These are phyloP conservation scores for Watsonalla cultraria DNA, from an alignment of 2,888 invertebrate species.

Conservation along the genomic window DNA sequence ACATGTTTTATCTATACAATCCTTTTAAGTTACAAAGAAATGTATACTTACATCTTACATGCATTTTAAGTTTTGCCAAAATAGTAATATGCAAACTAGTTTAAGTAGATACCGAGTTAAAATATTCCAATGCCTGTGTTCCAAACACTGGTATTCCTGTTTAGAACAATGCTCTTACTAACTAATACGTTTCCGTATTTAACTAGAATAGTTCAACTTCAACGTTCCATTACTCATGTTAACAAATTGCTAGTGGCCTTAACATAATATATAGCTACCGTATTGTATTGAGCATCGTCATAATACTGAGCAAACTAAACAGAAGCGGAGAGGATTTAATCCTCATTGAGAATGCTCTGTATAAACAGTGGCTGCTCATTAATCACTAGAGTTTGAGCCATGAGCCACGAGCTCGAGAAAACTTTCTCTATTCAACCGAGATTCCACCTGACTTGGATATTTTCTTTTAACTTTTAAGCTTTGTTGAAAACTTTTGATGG, in stretches of 20 bases:
- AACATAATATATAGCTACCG: not conserved
- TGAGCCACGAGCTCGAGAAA: conserved; percentile 33
- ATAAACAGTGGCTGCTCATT: conserved; percentile 67
- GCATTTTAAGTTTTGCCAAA: too few relatives aligned
- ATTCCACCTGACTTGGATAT: conserved; percentile 74
- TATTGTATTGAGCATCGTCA: not conserved
- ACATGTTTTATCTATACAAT: too few relatives aligned
- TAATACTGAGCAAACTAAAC: conserved; percentile 5
- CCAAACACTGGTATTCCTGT: too few relatives aligned
- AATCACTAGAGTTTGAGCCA: conserved; percentile 46
- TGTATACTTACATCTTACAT: too few relatives aligned
- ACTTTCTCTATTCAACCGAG: conserved; percentile 69
- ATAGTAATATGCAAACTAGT: too few relatives aligned
- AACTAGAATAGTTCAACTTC: not conserved
- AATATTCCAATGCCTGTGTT: too few relatives aligned
- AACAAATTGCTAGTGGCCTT: not conserved
- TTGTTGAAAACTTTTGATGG: conserved; percentile 74
- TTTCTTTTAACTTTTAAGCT: conserved; percentile 78
- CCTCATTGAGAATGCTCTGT: conserved; percentile 60
- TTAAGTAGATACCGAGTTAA: too few relatives aligned
- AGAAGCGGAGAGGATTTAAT: conserved; percentile 44
- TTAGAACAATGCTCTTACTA: too few relatives aligned
- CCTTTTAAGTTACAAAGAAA: too few relatives aligned
- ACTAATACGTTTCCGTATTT: not conserved
- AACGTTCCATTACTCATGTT: not conserved